Evolutionary conservation across 1,140 invertebrate genomes (phyloP), one percentile per base, ranked within the genome.

Genomic region (Drusus annulatus): DNA sequence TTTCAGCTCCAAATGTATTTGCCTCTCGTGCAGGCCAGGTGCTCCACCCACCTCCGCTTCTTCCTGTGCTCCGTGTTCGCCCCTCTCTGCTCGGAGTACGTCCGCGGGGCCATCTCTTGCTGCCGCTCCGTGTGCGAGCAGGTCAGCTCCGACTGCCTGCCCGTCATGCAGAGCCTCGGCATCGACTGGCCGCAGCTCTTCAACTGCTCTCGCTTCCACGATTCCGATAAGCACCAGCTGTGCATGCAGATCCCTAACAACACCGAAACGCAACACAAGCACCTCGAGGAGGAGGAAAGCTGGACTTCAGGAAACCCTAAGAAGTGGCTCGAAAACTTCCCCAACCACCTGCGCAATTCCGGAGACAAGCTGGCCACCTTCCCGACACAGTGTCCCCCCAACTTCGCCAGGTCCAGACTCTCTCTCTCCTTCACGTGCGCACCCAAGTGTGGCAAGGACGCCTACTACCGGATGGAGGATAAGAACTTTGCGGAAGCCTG

Each of bases 41-140:
- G 97, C 86, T 97, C 96, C 8, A 90, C 92, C 54, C 94, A 96
- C 84, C 92, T 97, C 10, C 92, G 94, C 83, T 96, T 98, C 85
- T 96, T 98, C 87, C 91, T 98, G 36, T 98, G 97, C 89, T 96
- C 96, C 31, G 95, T 96, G 8, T 97, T 97, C 86, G 95, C 96
- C 16, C 97, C 97, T 50, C 95, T 98, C 89, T 98, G 97, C 89
- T 97, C 96, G 8, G 95, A 96, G 85, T 94, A 97, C 85, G 94
- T 98, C 82, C 91, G 92, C 36, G 93, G 94, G 83, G 94, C 96
- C 23, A 96, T 98, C 79, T 95, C 95, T 65, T 95, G 96, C 3
- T 98, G 97, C 89, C 92, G 95, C 81, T 93, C 94, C 3, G 91
- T 97, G 58, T 98, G 97, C 88, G 93, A 96, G 84, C 93, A 93